A percentile compares a stretch with the other conserved stretches of the same genome.
phyloP scores from a whole-genome alignment of 1,140 invertebrate species.

The Galendromus occidentalis region DNA sequence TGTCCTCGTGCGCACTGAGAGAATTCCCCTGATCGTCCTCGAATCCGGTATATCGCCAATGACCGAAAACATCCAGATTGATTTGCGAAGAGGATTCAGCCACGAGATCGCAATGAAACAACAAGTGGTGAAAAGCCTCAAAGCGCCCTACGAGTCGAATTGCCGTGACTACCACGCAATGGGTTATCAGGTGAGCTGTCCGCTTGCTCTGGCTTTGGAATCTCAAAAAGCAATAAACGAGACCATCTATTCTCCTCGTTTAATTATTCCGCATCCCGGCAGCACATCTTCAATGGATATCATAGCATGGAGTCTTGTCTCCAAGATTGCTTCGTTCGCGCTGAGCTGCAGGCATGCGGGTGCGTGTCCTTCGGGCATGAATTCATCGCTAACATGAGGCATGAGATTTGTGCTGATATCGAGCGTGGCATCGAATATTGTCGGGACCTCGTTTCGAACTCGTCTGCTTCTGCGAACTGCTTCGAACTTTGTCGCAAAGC shows the following conservation, averaged over 20 bases:
- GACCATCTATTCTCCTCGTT: no score
- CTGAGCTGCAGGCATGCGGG: neutral
- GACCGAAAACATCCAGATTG: neutral
- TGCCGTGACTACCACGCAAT: neutral
- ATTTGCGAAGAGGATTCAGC: neutral
- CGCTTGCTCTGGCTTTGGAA: neutral
- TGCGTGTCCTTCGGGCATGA: neutral
- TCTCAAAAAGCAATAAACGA: neutral
- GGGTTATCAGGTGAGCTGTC: neutral
- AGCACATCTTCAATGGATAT: neutral
- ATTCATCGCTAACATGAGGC: neutral
- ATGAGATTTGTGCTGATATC: neutral
- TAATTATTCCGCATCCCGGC: neutral
- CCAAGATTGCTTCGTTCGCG: neutral
- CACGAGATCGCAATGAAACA: neutral
- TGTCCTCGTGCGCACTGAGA: neutral
- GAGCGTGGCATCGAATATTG: neutral
- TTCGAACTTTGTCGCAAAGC: neutral
- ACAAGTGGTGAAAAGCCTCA: neutral
- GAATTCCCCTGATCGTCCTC: neutral
- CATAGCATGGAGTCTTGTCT: slow-evolving; percentile 5
- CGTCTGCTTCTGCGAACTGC: neutral
- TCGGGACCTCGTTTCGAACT: neutral
- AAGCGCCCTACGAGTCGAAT: neutral
- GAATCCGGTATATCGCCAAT: neutral